These are phyloP conservation scores for Xestia ashworthii DNA, from an alignment of 2,888 invertebrate genomes.

Conservation along the genomic window DNA sequence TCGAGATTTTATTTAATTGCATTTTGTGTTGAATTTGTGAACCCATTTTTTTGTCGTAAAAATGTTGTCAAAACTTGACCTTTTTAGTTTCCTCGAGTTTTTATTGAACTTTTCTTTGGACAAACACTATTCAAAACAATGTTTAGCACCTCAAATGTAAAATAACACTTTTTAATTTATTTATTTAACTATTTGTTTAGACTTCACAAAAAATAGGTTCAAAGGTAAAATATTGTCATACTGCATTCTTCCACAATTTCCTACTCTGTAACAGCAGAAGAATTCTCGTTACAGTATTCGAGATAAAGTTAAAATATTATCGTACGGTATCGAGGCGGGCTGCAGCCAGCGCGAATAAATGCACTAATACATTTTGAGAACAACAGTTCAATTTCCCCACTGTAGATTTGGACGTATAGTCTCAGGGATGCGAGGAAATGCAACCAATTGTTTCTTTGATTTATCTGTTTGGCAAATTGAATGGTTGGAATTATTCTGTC, in stretches of 20 bases:
- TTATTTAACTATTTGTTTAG: neutral
- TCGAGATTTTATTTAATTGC: neutral
- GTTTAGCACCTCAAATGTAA: neutral
- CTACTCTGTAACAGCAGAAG: slow-evolving; percentile 71
- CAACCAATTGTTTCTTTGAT: slow-evolving; percentile 60
- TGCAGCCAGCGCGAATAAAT: slow-evolving; percentile 83
- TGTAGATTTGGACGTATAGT: slow-evolving; percentile 66
- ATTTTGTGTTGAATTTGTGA: neutral
- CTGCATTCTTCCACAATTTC: slow-evolving; percentile 34
- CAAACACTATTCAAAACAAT: neutral
- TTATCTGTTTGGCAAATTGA: slow-evolving; percentile 63
- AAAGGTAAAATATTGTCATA: slow-evolving; percentile 6
- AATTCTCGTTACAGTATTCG: slow-evolving; percentile 84
- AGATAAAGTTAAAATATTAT: slow-evolving; percentile 90
- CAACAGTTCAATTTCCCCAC: slow-evolving; percentile 85
- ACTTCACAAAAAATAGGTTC: neutral
- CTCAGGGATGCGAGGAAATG: slow-evolving; percentile 62
- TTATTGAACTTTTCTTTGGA: neutral
- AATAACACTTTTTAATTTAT: neutral
- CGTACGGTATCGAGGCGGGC: slow-evolving; percentile 83
- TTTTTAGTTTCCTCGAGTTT: neutral
- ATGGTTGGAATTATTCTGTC: slow-evolving; percentile 39
- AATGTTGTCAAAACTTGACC: neutral
- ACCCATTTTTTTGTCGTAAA: neutral
- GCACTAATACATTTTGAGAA: slow-evolving; percentile 87